Evolutionary conservation across 2,113 vertebrate species (phyloP), one percentile per base, ranked within the genome.

Genomic region (Engraulis encrasicolus): DNA sequence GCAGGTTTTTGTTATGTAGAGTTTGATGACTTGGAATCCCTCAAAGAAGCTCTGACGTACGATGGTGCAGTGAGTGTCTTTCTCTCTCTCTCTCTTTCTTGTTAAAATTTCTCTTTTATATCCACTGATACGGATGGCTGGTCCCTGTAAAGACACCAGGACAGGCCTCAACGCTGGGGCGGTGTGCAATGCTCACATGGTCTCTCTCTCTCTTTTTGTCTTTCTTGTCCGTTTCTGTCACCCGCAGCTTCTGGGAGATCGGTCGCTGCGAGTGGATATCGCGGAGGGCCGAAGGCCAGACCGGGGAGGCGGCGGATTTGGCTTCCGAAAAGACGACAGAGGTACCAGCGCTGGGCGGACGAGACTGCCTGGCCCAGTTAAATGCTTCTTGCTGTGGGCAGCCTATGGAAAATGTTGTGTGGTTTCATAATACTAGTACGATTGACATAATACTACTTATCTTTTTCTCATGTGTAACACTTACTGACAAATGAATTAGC

Each of bases 1-100:
- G 0, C 91, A 99, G 98, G 98, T 83, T 99, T 99, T 94, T 99
- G 98, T 97, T 99, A 99, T 82, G 98, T 99, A 89, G 98, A 99
- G 93, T 99, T 99, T 80, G 97, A 99, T 50, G 98, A 99, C 79
- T 92, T 99, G 95, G 98, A 99, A 31, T 99, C 98, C 78, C 95
- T 99, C 91, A 99, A 99, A 94, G 98, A 99, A 95, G 98, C 98
- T 79, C 93, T 99, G 95, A 96, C 97, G 0, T 99, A 97, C 0
- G 98, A 99, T 80, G 97, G 98, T 37, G 98, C 98, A 82, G 98
- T 99, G 93, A 99, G 98, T 99, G 89, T 84, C 0, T 40, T 50
- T 78, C 27, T 17, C 6, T 23, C 31, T 78, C 36, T 1, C 6
- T 37, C 40, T 37, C 27, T 11, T n/a, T n/a, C n/a, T n/a, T n/a